Percentiles rank a stretch among this genome's conserved stretches.
Conservation (phyloP, 2,888 invertebrate species). For the Dastarcus helophoroides region DNA sequence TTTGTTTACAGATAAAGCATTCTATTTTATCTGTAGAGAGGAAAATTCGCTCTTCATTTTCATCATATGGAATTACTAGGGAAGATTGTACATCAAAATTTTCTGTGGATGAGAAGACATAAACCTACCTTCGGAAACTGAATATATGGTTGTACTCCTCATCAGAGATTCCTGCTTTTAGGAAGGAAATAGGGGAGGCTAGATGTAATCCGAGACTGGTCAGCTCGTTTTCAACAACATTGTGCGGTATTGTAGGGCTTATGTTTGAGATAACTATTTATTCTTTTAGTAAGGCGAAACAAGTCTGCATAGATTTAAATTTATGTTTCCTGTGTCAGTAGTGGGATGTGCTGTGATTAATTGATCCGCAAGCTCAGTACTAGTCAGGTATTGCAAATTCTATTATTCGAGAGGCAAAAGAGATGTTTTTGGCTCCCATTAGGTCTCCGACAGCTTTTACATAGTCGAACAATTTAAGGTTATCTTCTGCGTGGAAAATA, state of each 20-base stretch:
- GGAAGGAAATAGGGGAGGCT: slow-evolving; percentile 15
- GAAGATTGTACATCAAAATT: slow-evolving; percentile 10
- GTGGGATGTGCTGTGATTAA: slow-evolving; percentile 10
- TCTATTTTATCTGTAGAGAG: slow-evolving; percentile 11
- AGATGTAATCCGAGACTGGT: slow-evolving; percentile 12
- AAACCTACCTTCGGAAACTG: slow-evolving; percentile 18
- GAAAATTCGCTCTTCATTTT: slow-evolving; percentile 14
- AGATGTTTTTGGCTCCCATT: slow-evolving; percentile 6
- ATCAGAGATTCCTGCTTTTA: slow-evolving; percentile 16
- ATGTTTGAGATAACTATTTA: slow-evolving; percentile 8
- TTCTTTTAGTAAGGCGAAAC: slow-evolving; percentile 6
- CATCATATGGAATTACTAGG: slow-evolving; percentile 11
- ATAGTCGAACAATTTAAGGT: slow-evolving; percentile 6
- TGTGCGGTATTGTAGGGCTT: slow-evolving; percentile 7
- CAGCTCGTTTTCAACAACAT: slow-evolving; percentile 2
- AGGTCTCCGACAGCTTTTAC: slow-evolving; percentile 5
- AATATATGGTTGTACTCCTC: slow-evolving; percentile 16
- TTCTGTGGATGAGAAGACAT: slow-evolving; percentile 6
- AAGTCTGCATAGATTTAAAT: slow-evolving; percentile 2
- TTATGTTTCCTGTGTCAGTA: slow-evolving; percentile 2
- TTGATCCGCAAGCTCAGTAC: slow-evolving; percentile 12
- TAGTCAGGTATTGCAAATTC: slow-evolving; percentile 12
- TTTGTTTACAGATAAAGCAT: slow-evolving; percentile 17
- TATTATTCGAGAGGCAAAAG: slow-evolving; percentile 13
- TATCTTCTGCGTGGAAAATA: slow-evolving; percentile 2